Conservation (phyloP, 2,888 invertebrate species). For the Cerastis leucographa region DNA sequence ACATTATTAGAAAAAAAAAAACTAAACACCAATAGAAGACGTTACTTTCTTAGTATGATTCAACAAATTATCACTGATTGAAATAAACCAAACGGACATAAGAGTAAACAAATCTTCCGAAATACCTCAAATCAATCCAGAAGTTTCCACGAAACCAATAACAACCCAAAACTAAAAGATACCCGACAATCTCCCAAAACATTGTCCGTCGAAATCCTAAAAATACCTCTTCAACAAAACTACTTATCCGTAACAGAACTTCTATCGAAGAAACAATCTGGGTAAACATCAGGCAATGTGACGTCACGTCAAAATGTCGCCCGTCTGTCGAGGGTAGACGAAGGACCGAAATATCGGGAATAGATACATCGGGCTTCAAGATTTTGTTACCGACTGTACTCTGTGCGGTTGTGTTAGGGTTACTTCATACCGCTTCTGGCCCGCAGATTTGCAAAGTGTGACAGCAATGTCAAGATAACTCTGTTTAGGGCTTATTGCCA, state of each 20-base stretch:
- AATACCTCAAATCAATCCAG: conserved; percentile 21
- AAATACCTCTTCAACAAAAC: conserved; percentile 52
- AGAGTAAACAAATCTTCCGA: conserved; percentile 4
- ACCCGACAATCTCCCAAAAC: conserved; percentile 24
- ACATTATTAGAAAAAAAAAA: not conserved
- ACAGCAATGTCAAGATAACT: too few relatives aligned
- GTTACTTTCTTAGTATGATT: not conserved
- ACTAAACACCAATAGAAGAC: not conserved
- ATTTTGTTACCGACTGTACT: conserved; percentile 21
- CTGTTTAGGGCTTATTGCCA: too few relatives aligned
- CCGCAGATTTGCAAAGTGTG: too few relatives aligned
- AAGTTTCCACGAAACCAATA: conserved; percentile 28
- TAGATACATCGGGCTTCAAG: conserved; percentile 35
- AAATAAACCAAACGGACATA: not conserved
- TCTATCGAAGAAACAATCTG: conserved; percentile 54
- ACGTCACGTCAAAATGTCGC: conserved; percentile 58
- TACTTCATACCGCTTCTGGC: too few relatives aligned
- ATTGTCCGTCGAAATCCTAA: conserved; percentile 37
- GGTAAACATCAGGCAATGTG: conserved; percentile 37
- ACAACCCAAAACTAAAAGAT: conserved; percentile 15
- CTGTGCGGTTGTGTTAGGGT: not conserved
- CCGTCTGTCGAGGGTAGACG: conserved; percentile 45
- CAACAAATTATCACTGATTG: not conserved
- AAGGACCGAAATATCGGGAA: conserved; percentile 59
- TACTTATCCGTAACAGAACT: conserved; percentile 54